Evolutionary conservation across 2,888 invertebrate genomes (phyloP), one percentile per base, ranked within the genome.

Genomic region (Dendrolimus houi): DNA sequence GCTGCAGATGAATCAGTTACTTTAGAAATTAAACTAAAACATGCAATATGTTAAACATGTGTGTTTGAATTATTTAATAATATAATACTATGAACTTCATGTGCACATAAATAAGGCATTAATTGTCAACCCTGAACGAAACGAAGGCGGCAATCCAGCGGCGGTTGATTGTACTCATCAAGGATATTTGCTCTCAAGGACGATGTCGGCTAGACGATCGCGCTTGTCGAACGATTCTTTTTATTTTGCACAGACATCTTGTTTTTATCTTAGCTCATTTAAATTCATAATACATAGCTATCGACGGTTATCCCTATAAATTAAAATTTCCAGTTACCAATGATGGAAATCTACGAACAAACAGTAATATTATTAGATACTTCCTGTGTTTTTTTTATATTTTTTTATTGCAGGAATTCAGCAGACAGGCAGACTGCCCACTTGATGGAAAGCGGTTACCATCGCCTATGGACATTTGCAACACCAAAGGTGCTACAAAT

Each of bases 81-180:
- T 29, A 29, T 29, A 29, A 29, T 29, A 29, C 29, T 29, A 29
- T 29, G 6, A 29, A 47, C 47, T 47, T 47, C 47, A 47, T 12
- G 9, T 47, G 47, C 12, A 10, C 9, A 47, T 74, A 76, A 70
- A 74, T 79, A 79, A 74, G 77, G 72, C 71, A 81, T 77, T 81
- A 82, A 82, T 86, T 79, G 87, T 75, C 85, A 87, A 80, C 88
- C 87, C 87, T 88, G 82, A 70, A 77, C 77, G 77, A 69, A 79
- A 77, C 77, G 77, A 69, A 79, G 77, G 69, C 75, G 74, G 81
- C 83, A 87, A 84, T 83, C 85, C 88, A 83, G 87, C 85, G 87
- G 87, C 87, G 85, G 89, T 90, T 90, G 87, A 90, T 86, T 90
- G 89, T 88, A 88, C 89, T 87, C 89, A 90, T 90, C 89, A 88